These are phyloP conservation scores for Hofmannophila pseudospretella DNA, from an alignment of 2,888 invertebrate species.

Conservation along the genomic window DNA sequence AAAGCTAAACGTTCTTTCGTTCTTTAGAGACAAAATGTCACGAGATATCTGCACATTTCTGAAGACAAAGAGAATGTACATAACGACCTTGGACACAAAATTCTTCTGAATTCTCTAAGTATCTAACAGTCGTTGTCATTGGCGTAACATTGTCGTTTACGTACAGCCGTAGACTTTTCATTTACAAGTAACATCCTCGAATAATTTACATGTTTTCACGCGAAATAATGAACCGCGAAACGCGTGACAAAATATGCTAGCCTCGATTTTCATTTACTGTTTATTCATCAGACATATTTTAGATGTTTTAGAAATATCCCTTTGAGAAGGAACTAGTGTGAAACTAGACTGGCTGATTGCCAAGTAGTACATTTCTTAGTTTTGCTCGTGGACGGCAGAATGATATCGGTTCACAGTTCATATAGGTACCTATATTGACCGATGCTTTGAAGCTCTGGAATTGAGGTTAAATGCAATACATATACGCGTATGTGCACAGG, in stretches of 20 bases:
- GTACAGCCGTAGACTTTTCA: constrained; percentile 38
- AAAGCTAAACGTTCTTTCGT: no score
- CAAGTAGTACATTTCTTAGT: constrained; percentile 66
- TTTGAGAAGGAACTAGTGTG: constrained; percentile 39
- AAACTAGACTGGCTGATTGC: constrained; percentile 49
- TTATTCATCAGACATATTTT: constrained; percentile 38
- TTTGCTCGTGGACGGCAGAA: constrained; percentile 45
- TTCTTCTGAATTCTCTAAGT: constrained; percentile 7
- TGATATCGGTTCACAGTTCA: constrained; percentile 69
- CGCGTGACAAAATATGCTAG: constrained; percentile 57
- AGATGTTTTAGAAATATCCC: constrained; percentile 35
- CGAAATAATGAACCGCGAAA: constrained; percentile 56
- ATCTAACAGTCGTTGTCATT: constrained; percentile 24
- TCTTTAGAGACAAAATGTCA: constrained; percentile 1
- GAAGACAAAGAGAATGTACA: no score
- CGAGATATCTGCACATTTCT: background rate
- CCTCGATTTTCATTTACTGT: constrained; percentile 54
- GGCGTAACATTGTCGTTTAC: constrained; percentile 29
- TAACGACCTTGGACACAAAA: constrained; percentile 11
- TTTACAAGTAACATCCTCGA: constrained; percentile 41
- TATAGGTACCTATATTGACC: constrained; percentile 56
- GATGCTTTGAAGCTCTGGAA: constrained; percentile 61
- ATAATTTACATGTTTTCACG: constrained; percentile 58
- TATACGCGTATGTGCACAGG: constrained; percentile 35
- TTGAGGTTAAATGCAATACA: constrained; percentile 56